Evolutionary conservation across 2,113 vertebrate species (phyloP), one percentile per base, ranked within the genome.

Genomic region (Xenus cinereus): DNA sequence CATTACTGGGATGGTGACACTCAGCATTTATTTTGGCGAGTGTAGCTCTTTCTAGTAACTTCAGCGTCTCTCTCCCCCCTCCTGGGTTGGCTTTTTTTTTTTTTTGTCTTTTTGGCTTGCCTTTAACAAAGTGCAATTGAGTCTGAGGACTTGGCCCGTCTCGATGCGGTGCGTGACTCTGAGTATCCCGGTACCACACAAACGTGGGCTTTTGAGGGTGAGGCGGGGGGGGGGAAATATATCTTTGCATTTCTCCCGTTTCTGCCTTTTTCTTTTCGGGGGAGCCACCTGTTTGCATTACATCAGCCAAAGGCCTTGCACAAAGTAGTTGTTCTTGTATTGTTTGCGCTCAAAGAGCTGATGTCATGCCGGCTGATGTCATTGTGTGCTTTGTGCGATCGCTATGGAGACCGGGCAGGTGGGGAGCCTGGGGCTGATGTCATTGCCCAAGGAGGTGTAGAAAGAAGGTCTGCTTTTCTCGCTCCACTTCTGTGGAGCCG

Each of bases 321-420:
- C 98, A 98, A 82, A 98, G 98, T 98, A 87, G 97, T 97, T 96
- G 94, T 98, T 98, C 96, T 98, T 97, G 97, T 96, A 98, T 99
- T 99, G 98, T 99, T 98, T 98, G 98, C 87, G 19, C 97, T 98
- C 97, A 97, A 96, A 98, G 97, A 94, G 98, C 95, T 98, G 98
- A 98, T 98, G 98, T 98, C 97, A 98, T 98, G 97, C 97, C 97
- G 97, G 94, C 97, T 98, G 98, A 99, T 98, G 98, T 99, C 98
- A 98, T 97, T 95, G 96, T 98, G 87, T 98, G 98, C 97, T 97
- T 98, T 98, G 98, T 98, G 97, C 95, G 72, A 98, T 98, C 82
- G 60, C 98, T 97, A 97, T 98, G 97, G 98, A 96, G 98, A 98
- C 98, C 12, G 27, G 98, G 98, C 98, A 99, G 98, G 98, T 99